Evolutionary conservation across 1,140 invertebrate species (phyloP).

Genomic region (Saxidomus purpurata): DNA sequence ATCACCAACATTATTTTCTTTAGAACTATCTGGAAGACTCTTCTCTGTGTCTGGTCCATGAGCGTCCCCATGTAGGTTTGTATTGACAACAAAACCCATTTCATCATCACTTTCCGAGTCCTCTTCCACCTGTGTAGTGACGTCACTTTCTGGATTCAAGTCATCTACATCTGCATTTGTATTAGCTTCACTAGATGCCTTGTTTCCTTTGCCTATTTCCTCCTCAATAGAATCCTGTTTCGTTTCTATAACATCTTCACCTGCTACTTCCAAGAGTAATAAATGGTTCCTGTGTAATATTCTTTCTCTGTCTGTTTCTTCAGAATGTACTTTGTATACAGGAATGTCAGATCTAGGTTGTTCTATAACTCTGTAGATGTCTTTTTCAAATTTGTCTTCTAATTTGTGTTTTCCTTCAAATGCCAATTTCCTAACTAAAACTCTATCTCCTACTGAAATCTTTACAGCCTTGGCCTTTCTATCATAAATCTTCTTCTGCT

Average conservation of each 20-base stretch:
- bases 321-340: neutral
- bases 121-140: no score
- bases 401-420: slow-evolving; percentile 40
- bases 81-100: neutral
- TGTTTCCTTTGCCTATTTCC: neutral
- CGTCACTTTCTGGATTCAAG: neutral
- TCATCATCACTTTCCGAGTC: neutral
- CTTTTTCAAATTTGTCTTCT: slow-evolving; percentile 42
- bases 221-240: neutral
- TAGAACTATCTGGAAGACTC: no score
- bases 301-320: neutral
- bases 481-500: slow-evolving; percentile 16
- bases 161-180: neutral
- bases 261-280: no score
- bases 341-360: slow-evolving; percentile 28
- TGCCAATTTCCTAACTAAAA: slow-evolving; percentile 18
- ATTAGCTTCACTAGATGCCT: neutral
- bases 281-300: slow-evolving; percentile 43
- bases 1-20: no score
- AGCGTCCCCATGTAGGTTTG: slow-evolving; percentile 38
- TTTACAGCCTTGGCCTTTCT: neutral
- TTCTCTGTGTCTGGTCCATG: neutral
- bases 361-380: slow-evolving; percentile 13
- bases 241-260: no score
- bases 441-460: slow-evolving; percentile 26